phyloP scores from a whole-genome alignment of 2,888 invertebrate species.

The Noctua fimbriata region DNA sequence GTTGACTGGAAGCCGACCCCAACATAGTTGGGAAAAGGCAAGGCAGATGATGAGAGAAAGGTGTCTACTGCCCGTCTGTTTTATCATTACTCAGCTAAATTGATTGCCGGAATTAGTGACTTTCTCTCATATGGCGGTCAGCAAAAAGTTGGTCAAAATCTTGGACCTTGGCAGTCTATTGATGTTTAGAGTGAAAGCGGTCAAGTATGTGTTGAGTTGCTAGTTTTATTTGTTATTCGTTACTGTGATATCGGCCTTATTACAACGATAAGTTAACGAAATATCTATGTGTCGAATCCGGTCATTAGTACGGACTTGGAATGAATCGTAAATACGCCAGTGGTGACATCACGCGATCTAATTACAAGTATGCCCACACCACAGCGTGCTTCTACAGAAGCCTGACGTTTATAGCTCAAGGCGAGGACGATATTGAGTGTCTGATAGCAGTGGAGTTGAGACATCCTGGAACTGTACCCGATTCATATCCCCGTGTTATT shows the following conservation, averaged over 20 bases:
- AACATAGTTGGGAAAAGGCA: too few species aligned
- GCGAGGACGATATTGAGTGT: too few species aligned
- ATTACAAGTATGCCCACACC: too few species aligned
- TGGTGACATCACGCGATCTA: too few species aligned
- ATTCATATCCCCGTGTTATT: too few species aligned
- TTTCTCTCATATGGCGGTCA: conserved; percentile 57
- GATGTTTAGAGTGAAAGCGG: not conserved
- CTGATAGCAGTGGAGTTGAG: too few species aligned
- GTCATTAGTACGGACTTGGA: too few species aligned
- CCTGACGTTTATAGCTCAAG: too few species aligned
- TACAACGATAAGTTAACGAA: not conserved
- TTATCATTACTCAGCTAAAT: conserved; percentile 22
- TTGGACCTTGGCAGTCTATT: not conserved
- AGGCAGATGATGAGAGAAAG: conserved; percentile 14
- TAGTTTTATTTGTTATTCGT: not conserved
- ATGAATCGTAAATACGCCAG: too few species aligned
- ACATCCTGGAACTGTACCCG: too few species aligned
- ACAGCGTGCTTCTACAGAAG: too few species aligned
- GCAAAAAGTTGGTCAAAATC: conserved; percentile 38
- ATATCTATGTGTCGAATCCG: not conserved
- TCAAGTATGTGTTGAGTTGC: not conserved
- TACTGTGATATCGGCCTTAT: not conserved
- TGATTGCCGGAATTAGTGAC: conserved; percentile 9
- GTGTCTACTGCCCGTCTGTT: not conserved
- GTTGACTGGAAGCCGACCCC: too few species aligned